phyloP scores from a whole-genome alignment of 2,888 invertebrate species.

The Neoscelio sp. region DNA sequence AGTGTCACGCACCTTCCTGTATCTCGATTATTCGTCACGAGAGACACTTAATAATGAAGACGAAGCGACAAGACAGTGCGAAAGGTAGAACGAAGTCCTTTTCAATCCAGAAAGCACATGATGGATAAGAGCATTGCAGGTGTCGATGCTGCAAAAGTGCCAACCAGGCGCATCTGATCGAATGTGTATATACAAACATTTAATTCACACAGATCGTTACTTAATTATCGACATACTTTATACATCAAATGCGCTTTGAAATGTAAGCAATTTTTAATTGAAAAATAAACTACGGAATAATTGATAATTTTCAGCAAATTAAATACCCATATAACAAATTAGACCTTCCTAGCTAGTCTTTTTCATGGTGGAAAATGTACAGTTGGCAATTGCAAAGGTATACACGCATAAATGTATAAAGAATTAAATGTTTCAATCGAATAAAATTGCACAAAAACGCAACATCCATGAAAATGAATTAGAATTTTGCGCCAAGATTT shows the following conservation, averaged over 20 bases:
- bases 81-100: slow-evolving; percentile 53
- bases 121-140: slow-evolving; percentile 71
- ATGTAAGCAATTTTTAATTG: slow-evolving; percentile 29
- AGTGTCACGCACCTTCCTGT: slow-evolving; percentile 26
- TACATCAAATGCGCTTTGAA: slow-evolving; percentile 28
- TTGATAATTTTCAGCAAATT: slow-evolving; percentile 1
- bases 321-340: background rate
- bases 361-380: too few species aligned
- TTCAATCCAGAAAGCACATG: slow-evolving; percentile 45
- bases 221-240: slow-evolving; percentile 42
- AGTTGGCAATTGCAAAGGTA: too few species aligned
- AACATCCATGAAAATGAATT: background rate
- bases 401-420: too few species aligned
- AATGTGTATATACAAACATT: slow-evolving; percentile 74
- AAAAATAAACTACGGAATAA: slow-evolving; percentile 27
- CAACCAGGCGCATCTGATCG: slow-evolving; percentile 58
- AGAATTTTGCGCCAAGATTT: background rate
- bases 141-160: slow-evolving; percentile 71
- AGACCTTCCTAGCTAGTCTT: background rate
- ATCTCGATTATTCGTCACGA: slow-evolving; percentile 50
- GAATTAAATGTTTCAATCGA: too few species aligned
- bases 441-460: too few species aligned
- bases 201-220: slow-evolving; percentile 76
- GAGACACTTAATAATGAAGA: slow-evolving; percentile 49
- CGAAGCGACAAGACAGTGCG: slow-evolving; percentile 39